Percentiles rank a stretch among this genome's conserved stretches.
phyloP scores from a whole-genome alignment of 2,888 invertebrate genomes.

The Leucophenga maculata region DNA sequence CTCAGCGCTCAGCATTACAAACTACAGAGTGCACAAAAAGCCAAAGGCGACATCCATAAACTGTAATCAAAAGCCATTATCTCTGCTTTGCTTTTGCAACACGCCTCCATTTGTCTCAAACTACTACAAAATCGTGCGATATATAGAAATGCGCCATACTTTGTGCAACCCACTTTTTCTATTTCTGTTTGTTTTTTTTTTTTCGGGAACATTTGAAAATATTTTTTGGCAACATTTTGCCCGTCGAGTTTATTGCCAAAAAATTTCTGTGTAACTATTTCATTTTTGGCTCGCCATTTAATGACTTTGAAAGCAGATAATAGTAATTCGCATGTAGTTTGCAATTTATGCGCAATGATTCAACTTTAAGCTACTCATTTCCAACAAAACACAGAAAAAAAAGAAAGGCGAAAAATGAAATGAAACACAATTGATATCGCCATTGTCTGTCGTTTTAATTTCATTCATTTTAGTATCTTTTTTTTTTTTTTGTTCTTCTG shows the following conservation, averaged over 20 bases:
- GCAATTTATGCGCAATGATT: background rate
- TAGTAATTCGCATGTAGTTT: slow-evolving; percentile 8
- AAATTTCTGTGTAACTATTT: slow-evolving; percentile 11
- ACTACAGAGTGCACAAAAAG: slow-evolving; percentile 30
- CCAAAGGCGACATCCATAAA: slow-evolving; percentile 63
- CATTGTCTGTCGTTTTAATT: no score
- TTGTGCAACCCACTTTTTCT: slow-evolving; percentile 25
- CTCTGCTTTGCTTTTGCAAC: slow-evolving; percentile 47
- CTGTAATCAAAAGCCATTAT: slow-evolving; percentile 65
- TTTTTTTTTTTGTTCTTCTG: no score
- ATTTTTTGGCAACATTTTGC: slow-evolving; percentile 27
- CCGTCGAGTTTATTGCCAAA: slow-evolving; percentile 29
- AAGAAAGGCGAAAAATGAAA: no score
- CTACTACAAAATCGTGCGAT: slow-evolving; percentile 57
- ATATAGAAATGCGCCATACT: slow-evolving; percentile 39
- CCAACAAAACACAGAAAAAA: background rate
- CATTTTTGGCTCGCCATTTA: slow-evolving; percentile 15
- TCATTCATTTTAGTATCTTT: no score
- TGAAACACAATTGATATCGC: background rate
- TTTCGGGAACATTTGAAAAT: slow-evolving; percentile 21
- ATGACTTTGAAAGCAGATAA: slow-evolving; percentile 13
- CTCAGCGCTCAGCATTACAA: background rate
- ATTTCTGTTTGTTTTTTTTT: slow-evolving; percentile 15
- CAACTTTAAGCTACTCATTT: background rate
- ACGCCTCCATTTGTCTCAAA: slow-evolving; percentile 44